Percentiles rank a stretch among this genome's conserved stretches.
Evolutionary conservation across 2,113 vertebrate genomes (phyloP).

Genomic region (Melanerpes formicivorus): DNA sequence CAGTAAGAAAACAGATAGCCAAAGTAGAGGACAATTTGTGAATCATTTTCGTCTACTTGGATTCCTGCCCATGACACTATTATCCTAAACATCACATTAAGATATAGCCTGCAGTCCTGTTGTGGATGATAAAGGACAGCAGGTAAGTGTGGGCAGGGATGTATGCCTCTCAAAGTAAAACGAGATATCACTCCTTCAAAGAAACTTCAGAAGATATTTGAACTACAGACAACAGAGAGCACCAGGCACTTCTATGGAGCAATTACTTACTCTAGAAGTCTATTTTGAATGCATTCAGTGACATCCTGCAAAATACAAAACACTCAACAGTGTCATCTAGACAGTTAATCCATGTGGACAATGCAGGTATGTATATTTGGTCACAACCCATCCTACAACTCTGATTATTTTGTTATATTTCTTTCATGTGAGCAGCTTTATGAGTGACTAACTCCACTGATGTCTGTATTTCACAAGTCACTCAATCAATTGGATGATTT

Average conservation of each 20-base stretch:
- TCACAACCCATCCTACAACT: not conserved
- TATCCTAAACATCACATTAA: not conserved
- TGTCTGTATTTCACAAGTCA: not conserved
- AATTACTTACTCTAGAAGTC: not conserved
- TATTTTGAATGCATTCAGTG: not conserved
- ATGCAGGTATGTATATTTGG: not conserved
- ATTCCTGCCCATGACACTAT: not conserved
- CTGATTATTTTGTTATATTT: not conserved
- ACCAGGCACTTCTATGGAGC: not conserved
- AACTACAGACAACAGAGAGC: not conserved
- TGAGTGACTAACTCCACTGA: not conserved
- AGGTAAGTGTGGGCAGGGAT: not conserved
- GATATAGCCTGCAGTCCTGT: not conserved
- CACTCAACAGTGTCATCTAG: not conserved
- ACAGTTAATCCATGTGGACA: not conserved
- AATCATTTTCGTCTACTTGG: not conserved
- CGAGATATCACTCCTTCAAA: not conserved
- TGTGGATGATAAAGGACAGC: not conserved
- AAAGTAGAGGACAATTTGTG: not conserved
- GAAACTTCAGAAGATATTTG: not conserved
- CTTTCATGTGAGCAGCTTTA: not conserved
- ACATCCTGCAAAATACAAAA: not conserved
- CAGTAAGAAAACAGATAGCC: not conserved
- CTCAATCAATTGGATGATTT: not conserved
- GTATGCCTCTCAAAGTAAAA: not conserved